Percentiles rank a stretch among this genome's conserved stretches.
phyloP scores from a whole-genome alignment of 2,797 vertebrate genomes.

The Trachops cirrhosus region DNA sequence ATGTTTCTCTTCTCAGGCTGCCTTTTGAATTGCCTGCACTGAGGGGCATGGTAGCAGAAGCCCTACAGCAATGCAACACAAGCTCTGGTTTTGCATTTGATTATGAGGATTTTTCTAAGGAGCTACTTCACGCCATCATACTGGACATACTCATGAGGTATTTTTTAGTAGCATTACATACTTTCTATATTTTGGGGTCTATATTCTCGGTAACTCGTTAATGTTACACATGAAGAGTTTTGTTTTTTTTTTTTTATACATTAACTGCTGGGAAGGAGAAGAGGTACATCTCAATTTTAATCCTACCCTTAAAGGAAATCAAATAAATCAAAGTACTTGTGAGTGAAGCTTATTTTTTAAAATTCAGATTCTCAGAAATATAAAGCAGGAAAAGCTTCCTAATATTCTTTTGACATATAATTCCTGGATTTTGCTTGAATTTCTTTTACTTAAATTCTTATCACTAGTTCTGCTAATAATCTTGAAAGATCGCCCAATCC shows the following conservation, averaged over 20 bases:
- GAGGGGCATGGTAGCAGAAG: neutral
- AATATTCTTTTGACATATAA: neutral
- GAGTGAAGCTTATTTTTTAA: constrained; percentile 6
- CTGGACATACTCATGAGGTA: neutral
- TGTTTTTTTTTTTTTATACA: neutral
- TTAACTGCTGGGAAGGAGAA: neutral
- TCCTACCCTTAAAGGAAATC: neutral
- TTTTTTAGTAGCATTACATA: neutral
- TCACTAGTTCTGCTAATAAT: neutral
- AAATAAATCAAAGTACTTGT: neutral
- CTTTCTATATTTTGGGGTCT: neutral
- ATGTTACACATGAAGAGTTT: neutral
- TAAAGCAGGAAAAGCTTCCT: neutral
- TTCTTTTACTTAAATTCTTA: constrained; percentile 48
- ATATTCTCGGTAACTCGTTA: neutral
- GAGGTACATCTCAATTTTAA: neutral
- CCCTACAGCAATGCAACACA: neutral
- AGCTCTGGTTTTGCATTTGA: neutral
- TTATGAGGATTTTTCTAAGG: neutral
- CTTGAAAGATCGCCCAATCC: constrained; percentile 15
- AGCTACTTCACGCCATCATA: neutral
- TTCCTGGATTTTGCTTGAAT: constrained; percentile 7
- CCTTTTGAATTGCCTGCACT: neutral
- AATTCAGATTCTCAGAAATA: constrained; percentile 13
- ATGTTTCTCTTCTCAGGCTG: neutral